These are phyloP conservation scores for Lophura nycthemera DNA, from an alignment of 2,113 vertebrate species.

Conservation along the genomic window DNA sequence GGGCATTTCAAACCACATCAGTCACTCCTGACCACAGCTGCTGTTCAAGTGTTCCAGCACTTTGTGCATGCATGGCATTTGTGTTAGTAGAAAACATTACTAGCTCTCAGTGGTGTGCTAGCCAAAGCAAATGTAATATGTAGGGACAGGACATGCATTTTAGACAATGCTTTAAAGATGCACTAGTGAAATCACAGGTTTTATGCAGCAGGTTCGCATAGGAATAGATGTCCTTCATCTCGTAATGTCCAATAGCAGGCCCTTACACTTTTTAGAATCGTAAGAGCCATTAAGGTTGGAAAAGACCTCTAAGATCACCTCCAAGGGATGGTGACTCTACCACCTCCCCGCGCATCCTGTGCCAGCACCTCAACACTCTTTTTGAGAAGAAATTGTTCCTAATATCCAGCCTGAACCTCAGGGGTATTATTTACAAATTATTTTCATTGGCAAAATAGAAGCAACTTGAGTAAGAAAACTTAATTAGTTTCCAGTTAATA, in stretches of 20 bases:
- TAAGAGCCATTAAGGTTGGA: no score
- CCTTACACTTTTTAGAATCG: accelerated
- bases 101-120: background rate
- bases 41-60: background rate
- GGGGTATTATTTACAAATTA: background rate
- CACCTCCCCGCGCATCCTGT: no score
- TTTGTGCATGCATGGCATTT: accelerated
- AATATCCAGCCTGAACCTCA: no score
- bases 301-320: no score
- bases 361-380: no score
- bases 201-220: accelerated
- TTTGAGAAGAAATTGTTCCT: no score
- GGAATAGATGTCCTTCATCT: accelerated
- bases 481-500: background rate
- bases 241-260: accelerated
- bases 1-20: background rate
- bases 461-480: background rate
- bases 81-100: background rate
- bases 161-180: background rate
- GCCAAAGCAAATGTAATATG: background rate
- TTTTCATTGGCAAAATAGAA: accelerated
- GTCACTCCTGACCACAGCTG: background rate
- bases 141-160: background rate
- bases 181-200: background rate
- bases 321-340: no score